Evolutionary conservation across 2,113 vertebrate species (phyloP).

Genomic region (Lanius collurio): DNA sequence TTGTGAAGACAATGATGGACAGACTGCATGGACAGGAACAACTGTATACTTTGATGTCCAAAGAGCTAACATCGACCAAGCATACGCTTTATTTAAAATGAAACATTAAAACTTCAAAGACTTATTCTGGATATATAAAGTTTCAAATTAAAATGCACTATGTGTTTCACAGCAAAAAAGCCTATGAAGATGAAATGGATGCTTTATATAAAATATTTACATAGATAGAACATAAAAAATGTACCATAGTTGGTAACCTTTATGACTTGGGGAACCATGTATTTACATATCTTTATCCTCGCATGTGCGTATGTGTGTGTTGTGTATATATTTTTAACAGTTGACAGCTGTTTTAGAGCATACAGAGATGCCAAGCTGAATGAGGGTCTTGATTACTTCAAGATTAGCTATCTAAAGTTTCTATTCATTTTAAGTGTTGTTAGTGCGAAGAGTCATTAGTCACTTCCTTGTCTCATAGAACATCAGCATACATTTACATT

Average conservation of each 20-base stretch:
- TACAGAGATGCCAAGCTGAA: constrained; percentile 87
- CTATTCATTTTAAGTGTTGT: constrained; percentile 85
- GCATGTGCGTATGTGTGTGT: constrained; percentile 78
- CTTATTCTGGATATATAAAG: constrained; percentile 44
- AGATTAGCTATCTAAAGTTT: constrained; percentile 92
- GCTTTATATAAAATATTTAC: constrained; percentile 81
- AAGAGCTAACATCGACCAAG: not conserved
- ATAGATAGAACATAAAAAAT: constrained; percentile 72
- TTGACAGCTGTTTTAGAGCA: constrained; percentile 89
- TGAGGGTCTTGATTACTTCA: constrained; percentile 89
- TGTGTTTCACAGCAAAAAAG: constrained; percentile 56
- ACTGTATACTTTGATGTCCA: not conserved
- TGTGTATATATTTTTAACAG: constrained; percentile 90
- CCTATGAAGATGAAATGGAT: constrained; percentile 65
- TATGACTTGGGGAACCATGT: constrained; percentile 74
- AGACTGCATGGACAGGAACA: not conserved
- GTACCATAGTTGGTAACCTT: constrained; percentile 77
- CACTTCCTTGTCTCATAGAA: constrained; percentile 87
- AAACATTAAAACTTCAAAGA: constrained; percentile 24
- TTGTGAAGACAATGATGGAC: not conserved
- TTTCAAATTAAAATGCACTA: constrained; percentile 71
- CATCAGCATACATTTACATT: constrained; percentile 98
- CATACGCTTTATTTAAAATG: not conserved
- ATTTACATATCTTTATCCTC: constrained; percentile 81
- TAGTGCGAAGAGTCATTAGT: constrained; percentile 90